These are phyloP conservation scores for Petrolisthes cinctipes DNA, from an alignment of 2,888 invertebrate genomes.

Conservation along the genomic window DNA sequence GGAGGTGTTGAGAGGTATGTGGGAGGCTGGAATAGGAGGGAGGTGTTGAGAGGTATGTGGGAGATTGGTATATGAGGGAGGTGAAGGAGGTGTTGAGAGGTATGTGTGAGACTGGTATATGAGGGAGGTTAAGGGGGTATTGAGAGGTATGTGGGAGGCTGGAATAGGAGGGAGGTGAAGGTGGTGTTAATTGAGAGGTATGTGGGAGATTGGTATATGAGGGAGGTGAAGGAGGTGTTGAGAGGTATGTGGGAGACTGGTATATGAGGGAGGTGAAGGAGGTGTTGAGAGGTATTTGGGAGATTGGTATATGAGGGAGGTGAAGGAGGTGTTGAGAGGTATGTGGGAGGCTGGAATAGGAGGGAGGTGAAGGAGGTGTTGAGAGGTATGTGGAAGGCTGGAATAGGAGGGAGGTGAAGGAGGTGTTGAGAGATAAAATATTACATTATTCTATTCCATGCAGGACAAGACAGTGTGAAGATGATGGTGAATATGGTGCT, in stretches of 20 bases:
- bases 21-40: background rate
- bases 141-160: background rate
- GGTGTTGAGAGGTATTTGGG: background rate
- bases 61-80: background rate
- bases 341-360: background rate
- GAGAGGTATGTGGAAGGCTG: background rate
- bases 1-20: background rate
- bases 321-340: background rate
- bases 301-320: background rate
- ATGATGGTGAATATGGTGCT: background rate
- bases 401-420: background rate
- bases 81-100: background rate
- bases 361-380: background rate
- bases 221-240: conserved; percentile 9
- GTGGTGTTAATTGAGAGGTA: no score
- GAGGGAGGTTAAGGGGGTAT: background rate
- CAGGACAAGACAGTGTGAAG: background rate
- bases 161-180: background rate
- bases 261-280: background rate
- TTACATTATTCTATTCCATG: background rate
- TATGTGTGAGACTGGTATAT: background rate
- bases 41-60: background rate
- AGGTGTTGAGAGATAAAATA: background rate
- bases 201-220: conserved; percentile 1
- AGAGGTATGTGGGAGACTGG: background rate